Percentiles rank a stretch among this genome's conserved stretches.
These are phyloP conservation scores for Cyclura pinguis DNA, from an alignment of 2,797 vertebrate genomes.

Conservation along the genomic window DNA sequence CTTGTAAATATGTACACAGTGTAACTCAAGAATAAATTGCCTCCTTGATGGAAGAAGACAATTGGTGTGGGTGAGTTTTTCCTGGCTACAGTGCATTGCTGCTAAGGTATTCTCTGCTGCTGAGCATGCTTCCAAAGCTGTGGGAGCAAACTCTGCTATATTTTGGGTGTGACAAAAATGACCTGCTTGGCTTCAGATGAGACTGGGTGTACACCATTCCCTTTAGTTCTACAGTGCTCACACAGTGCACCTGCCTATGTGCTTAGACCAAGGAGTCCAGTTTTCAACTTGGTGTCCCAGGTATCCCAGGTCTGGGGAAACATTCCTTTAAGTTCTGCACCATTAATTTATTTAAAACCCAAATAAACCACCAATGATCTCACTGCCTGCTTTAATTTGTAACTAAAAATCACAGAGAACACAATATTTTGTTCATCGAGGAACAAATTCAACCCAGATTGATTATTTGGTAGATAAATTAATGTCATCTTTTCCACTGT, in stretches of 20 bases:
- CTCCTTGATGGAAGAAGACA: too few species aligned
- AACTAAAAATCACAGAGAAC: slow-evolving; percentile 2
- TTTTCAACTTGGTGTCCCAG: neutral
- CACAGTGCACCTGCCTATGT: too few species aligned
- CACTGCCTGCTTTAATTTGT: slow-evolving; percentile 21
- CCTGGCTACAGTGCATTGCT: too few species aligned
- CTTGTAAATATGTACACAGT: too few species aligned
- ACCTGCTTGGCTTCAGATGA: neutral
- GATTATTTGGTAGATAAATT: slow-evolving; percentile 20
- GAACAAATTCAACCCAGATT: neutral
- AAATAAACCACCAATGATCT: neutral
- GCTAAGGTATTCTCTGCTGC: too few species aligned
- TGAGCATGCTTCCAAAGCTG: too few species aligned
- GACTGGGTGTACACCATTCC: neutral
- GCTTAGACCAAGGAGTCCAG: neutral
- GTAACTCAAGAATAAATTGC: too few species aligned
- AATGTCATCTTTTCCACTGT: slow-evolving; percentile 4
- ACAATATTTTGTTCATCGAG: neutral
- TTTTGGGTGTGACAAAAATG: too few species aligned
- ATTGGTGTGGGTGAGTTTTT: too few species aligned
- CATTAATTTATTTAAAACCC: neutral
- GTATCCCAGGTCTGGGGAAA: neutral
- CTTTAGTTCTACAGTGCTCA: neutral
- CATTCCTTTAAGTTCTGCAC: neutral
- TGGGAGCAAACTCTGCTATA: too few species aligned